These are phyloP conservation scores for Epinephelus lanceolatus DNA, from an alignment of 2,113 vertebrate genomes.

Conservation along the genomic window DNA sequence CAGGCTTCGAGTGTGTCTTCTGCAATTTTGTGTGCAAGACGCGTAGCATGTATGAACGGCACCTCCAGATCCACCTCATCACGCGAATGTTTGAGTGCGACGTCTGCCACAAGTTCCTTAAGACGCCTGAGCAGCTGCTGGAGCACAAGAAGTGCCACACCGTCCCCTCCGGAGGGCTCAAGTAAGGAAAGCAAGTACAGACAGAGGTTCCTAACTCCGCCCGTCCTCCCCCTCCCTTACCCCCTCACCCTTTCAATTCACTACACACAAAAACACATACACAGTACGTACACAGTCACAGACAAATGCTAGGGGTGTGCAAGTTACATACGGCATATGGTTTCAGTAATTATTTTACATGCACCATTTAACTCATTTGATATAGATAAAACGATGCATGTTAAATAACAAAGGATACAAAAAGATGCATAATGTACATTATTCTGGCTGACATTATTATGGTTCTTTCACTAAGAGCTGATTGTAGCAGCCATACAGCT, in stretches of 20 bases:
- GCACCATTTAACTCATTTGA: not conserved
- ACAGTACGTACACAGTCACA: slow-evolving; percentile 16
- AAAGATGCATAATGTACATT: not conserved
- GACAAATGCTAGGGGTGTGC: slow-evolving; percentile 5
- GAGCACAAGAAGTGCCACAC: slow-evolving; percentile 99
- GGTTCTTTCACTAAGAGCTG: not conserved
- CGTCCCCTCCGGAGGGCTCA: slow-evolving; percentile 99
- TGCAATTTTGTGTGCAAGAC: slow-evolving; percentile 99
- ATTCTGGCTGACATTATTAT: not conserved
- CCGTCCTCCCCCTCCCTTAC: slow-evolving; percentile 44
- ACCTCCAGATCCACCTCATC: slow-evolving; percentile 99
- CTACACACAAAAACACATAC: slow-evolving; percentile 35
- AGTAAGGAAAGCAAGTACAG: slow-evolving; percentile 99
- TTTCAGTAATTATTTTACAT: slow-evolving; percentile 1
- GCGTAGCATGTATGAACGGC: slow-evolving; percentile 97
- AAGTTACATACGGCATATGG: too few species aligned
- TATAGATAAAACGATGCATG: not conserved
- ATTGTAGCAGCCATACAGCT: not conserved
- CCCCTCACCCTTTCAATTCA: slow-evolving; percentile 44
- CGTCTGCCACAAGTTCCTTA: slow-evolving; percentile 99
- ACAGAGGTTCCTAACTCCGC: slow-evolving; percentile 83
- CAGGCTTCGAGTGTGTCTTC: slow-evolving; percentile 99
- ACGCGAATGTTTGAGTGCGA: slow-evolving; percentile 99
- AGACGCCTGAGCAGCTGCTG: slow-evolving; percentile 98
- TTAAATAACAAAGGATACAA: not conserved